These are phyloP conservation scores for Pionites leucogaster DNA, from an alignment of 2,113 vertebrate species.

Conservation along the genomic window DNA sequence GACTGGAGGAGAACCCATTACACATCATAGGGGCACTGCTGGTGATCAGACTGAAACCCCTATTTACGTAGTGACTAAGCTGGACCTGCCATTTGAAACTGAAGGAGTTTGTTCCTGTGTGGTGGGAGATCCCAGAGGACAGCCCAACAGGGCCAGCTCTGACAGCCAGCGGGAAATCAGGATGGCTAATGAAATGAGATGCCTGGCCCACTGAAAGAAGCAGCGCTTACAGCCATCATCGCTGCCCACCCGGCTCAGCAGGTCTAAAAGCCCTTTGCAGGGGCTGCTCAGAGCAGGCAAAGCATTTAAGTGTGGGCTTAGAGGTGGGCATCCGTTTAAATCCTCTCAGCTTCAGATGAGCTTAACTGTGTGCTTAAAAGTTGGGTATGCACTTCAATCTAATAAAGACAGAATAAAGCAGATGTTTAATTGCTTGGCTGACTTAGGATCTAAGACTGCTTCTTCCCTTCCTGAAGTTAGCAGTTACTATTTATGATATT, in stretches of 20 bases:
- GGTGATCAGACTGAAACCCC: neutral
- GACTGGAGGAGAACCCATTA: neutral
- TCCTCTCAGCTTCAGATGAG: neutral
- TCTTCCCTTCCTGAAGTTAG: neutral
- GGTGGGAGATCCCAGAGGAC: neutral
- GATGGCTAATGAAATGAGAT: accelerated
- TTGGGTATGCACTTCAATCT: neutral
- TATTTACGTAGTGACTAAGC: accelerated
- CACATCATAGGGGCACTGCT: neutral
- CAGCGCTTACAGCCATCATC: accelerated
- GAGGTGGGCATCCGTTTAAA: neutral
- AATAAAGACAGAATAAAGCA: neutral
- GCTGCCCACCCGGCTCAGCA: accelerated
- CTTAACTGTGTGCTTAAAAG: neutral
- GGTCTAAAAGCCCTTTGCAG: neutral
- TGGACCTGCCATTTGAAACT: neutral
- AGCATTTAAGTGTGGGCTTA: neutral
- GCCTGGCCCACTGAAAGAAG: neutral
- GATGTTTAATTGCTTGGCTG: neutral
- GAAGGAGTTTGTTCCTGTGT: accelerated
- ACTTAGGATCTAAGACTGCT: neutral
- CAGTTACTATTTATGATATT: neutral
- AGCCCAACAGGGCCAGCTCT: neutral
- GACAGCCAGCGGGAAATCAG: neutral
- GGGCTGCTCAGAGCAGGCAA: neutral